Base-by-base conservation (phyloP, 2,797 vertebrate species). In the Oreonectes daqikongensis region DNA sequence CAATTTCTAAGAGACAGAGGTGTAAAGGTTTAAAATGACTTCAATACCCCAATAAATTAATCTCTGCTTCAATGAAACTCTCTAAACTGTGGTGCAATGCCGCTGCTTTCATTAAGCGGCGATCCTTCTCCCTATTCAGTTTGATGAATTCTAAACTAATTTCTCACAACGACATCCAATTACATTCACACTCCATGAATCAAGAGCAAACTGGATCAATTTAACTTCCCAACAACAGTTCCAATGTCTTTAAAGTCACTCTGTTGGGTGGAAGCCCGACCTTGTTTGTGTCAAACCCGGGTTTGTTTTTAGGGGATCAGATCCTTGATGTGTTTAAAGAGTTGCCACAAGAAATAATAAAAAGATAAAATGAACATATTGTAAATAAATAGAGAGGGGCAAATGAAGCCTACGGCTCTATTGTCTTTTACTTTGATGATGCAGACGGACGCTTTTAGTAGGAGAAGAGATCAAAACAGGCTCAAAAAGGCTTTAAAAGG, bases 351-450 rank as follows among this genome's bases (percentile, higher is more conserved):
- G 48, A 65, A 78, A 81, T 73, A 78, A 78, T 75, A 77, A 72
- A 64, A 42, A 70, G 74, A 83, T 78, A 76, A 78, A 82, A 81
- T 65, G 71, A 82, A 80, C 75, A 83, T 78, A 79, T 69, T 50
- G 75, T 76, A 81, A 81, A 83, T 83, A 82, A 83, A 70, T 11
- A 63, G 44, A 52, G 50, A 63, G 20, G 22, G 48, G 55, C 26
- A 78, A 81, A 68, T 42, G 71, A 52, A 72, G 79, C 79, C 79
- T 61, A 30, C 46, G 68, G 81, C 48, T 78, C 69, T 79, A 78
- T 81, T 75, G 74, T 84, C 67, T 68, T 78, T 72, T n/a, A 73
- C 72, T 83, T 80, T 80, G 77, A 82, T 82, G 81, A 81, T 65
- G 71, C 84, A 80, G 78, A 80, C 79, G 81, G 75, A 78, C 77